phyloP scores from a whole-genome alignment of 1,140 invertebrate species.

The Maniola jurtina region DNA sequence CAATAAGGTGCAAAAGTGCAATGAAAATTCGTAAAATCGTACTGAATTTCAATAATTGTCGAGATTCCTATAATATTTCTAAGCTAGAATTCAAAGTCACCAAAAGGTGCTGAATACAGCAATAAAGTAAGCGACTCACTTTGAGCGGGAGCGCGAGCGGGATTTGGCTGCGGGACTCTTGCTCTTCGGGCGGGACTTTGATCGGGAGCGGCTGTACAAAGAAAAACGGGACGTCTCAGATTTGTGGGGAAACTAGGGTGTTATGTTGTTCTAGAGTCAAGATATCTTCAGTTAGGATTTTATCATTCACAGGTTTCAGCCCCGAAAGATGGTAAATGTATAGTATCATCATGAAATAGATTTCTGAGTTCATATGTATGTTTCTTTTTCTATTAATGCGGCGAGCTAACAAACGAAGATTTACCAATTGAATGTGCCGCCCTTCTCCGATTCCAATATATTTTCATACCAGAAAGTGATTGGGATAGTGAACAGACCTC shows the following conservation, averaged over 20 bases:
- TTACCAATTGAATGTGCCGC: no score
- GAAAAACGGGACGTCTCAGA: background rate
- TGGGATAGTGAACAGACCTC: no score
- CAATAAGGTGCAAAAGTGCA: no score
- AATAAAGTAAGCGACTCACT: conserved; percentile 55
- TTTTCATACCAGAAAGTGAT: no score
- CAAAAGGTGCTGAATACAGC: background rate
- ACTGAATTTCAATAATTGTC: no score
- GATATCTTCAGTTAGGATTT: conserved; percentile 46
- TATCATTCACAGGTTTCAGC: conserved; percentile 74
- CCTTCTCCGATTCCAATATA: no score
- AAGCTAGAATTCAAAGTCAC: background rate
- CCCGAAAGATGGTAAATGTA: conserved; percentile 77
- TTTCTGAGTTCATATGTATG: no score
- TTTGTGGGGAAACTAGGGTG: background rate
- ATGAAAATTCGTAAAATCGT: no score
- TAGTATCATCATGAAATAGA: conserved; percentile 64
- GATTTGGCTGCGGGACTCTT: conserved; percentile 86
- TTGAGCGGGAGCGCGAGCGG: conserved; percentile 81
- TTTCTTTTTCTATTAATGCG: no score
- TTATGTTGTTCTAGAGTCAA: background rate
- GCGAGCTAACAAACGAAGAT: no score
- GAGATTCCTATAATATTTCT: background rate
- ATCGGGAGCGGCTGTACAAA: conserved; percentile 79
- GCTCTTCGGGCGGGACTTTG: conserved; percentile 85